A percentile compares a stretch with the other conserved stretches of the same genome.
phyloP scores from a whole-genome alignment of 2,888 invertebrate species.

The Allygus modestus region DNA sequence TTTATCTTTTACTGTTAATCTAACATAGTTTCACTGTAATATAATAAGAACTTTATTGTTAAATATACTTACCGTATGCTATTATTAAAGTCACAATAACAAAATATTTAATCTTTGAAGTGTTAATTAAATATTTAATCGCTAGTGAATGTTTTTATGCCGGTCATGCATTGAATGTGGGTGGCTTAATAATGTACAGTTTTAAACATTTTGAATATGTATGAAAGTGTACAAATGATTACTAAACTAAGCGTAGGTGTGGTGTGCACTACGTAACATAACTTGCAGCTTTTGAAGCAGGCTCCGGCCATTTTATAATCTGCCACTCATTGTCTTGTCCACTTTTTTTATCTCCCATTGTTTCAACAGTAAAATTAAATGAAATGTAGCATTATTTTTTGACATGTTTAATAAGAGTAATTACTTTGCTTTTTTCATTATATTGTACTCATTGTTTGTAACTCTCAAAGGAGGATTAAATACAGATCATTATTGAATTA shows the following conservation, averaged over 20 bases:
- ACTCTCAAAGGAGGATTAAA: constrained; percentile 50
- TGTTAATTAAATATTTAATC: constrained; percentile 16
- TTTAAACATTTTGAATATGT: constrained; percentile 44
- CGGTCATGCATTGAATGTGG: constrained; percentile 39
- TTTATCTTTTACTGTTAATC: constrained; percentile 50
- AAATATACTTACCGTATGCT: constrained; percentile 37
- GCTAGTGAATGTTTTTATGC: constrained; percentile 50
- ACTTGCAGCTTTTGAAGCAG: constrained; percentile 60
- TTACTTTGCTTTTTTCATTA: constrained; percentile 48
- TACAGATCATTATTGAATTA: constrained; percentile 48
- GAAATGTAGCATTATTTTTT: constrained; percentile 65
- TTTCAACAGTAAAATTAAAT: constrained; percentile 52
- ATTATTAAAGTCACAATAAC: constrained; percentile 36
- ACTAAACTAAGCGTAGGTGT: constrained; percentile 1
- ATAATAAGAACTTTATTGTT: constrained; percentile 52
- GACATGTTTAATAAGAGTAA: constrained; percentile 62
- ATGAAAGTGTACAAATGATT: constrained; percentile 52
- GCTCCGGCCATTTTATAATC: constrained; percentile 57
- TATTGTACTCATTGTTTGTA: constrained; percentile 56
- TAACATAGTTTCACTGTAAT: constrained; percentile 36
- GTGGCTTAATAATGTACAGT: constrained; percentile 57
- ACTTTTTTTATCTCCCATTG: constrained; percentile 48
- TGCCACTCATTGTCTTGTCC: constrained; percentile 54
- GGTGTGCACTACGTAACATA: constrained; percentile 35
- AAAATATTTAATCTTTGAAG: constrained; percentile 19